Evolutionary conservation across 2,113 vertebrate genomes (phyloP), one percentile per base, ranked within the genome.

Genomic region (Dromaius novaehollandiae): DNA sequence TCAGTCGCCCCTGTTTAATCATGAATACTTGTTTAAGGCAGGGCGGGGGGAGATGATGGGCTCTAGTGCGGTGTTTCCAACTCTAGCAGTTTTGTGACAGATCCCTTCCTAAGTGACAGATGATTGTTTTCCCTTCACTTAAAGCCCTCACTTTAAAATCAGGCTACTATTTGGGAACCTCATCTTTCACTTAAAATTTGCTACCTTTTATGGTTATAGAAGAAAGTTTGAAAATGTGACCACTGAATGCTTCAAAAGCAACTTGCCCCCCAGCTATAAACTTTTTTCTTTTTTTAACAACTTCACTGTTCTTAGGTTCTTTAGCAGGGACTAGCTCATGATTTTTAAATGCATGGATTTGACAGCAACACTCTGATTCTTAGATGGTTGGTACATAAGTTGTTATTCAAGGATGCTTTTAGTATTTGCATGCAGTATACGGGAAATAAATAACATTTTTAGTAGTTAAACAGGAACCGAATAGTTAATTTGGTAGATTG

Each of bases 401-500:
- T 74, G 63, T 44, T 60, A 71, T 88, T 20, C 18, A 1, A 82
- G 20, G 88, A 69, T 69, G 70, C 66, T 82, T 91, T 65, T 97
- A 92, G 86, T 83, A 80, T 89, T 79, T 96, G 93, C 89, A 93
- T 96, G 71, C 25, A 73, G 56, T 30, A 82, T 86, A 90, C 3
- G 6, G 84, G 90, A 91, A 79, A 83, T 51, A 73, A 88, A 84
- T 48, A 44, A 32, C 88, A 68, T 38, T 58, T 86, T 61, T 77
- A 74, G 64, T 81, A 77, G 75, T 44, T 70, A 94, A 95, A 81
- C 63, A 55, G 84, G 73, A 94, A 86, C 61, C 75, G 73, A 46
- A 36, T 76, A 89, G 55, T 71, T 78, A 56, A 73, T 51, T 63
- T 64, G 88, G 55, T 70, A 55, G 22, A 69, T 66, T 86, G 51